Conservation (phyloP, 1,140 invertebrate species). For the Hyphantria cunea region DNA sequence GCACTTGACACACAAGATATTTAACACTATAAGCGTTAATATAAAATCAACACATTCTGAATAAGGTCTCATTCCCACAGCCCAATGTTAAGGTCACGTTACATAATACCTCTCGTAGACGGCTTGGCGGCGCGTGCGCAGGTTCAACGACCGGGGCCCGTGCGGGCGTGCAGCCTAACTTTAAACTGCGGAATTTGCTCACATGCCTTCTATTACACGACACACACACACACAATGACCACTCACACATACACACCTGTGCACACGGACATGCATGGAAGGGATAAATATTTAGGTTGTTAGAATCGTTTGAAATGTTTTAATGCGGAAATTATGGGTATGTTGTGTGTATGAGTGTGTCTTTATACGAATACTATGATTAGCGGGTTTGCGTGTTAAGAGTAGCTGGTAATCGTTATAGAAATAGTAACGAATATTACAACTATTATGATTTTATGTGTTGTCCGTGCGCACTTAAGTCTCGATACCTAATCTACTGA, state of each 20-base stretch:
- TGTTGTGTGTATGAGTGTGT: neutral
- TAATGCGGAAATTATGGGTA: slow-evolving; percentile 17
- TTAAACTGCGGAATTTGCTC: slow-evolving; percentile 52
- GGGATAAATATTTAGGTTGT: slow-evolving; percentile 25
- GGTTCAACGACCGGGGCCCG: slow-evolving; percentile 71
- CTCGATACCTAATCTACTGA: no score
- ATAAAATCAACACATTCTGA: slow-evolving; percentile 26
- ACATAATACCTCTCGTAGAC: slow-evolving; percentile 69
- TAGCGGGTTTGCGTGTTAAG: neutral
- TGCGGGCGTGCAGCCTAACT: slow-evolving; percentile 59
- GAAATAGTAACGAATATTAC: no score
- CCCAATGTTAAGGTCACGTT: slow-evolving; percentile 75
- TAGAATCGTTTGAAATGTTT: slow-evolving; percentile 16
- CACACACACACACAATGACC: neutral
- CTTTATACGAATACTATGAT: neutral
- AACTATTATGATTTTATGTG: no score
- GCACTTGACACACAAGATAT: neutral
- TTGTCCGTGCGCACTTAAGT: no score
- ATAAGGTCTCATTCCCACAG: slow-evolving; percentile 45
- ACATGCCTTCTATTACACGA: slow-evolving; percentile 29
- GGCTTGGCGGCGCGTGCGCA: slow-evolving; percentile 70
- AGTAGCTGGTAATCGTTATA: no score
- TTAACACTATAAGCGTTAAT: slow-evolving; percentile 11
- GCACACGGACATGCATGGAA: neutral
- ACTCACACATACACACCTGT: slow-evolving; percentile 25